Conservation (phyloP, 2,113 vertebrate species). For the Triplophysa rosa region DNA sequence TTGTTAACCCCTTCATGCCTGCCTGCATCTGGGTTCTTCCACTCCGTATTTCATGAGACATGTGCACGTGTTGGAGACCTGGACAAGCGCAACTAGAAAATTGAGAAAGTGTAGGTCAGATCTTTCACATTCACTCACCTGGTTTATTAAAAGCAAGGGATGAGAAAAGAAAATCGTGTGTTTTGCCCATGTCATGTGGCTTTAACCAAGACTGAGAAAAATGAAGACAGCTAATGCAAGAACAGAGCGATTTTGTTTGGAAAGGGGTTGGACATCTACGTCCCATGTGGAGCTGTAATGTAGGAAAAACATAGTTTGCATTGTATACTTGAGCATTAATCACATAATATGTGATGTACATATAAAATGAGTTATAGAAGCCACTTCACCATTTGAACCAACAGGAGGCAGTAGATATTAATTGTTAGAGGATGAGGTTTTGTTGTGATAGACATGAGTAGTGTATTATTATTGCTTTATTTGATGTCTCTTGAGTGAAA, state of each 20-base stretch:
- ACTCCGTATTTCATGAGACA: too few relatives aligned
- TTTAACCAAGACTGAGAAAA: conserved; percentile 7
- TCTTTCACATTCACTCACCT: background rate
- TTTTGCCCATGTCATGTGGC: background rate
- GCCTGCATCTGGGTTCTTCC: too few relatives aligned
- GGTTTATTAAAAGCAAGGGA: background rate
- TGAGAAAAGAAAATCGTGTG: background rate
- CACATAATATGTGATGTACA: background rate
- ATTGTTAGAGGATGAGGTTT: background rate
- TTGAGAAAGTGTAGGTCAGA: background rate
- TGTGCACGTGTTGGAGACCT: too few relatives aligned
- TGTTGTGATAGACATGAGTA: background rate
- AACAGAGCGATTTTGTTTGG: background rate
- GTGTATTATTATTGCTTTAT: background rate
- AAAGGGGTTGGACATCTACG: background rate
- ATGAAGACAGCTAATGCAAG: background rate
- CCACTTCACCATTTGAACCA: background rate
- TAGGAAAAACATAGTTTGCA: background rate
- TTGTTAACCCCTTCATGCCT: too few relatives aligned
- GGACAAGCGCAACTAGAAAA: too few relatives aligned
- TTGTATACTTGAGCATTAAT: background rate
- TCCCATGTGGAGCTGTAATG: background rate
- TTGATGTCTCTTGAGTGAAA: background rate
- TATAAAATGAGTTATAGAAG: background rate
- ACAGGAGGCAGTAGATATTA: background rate